Conservation (phyloP, 1,140 invertebrate genomes). For the Drosophila nasuta region DNA sequence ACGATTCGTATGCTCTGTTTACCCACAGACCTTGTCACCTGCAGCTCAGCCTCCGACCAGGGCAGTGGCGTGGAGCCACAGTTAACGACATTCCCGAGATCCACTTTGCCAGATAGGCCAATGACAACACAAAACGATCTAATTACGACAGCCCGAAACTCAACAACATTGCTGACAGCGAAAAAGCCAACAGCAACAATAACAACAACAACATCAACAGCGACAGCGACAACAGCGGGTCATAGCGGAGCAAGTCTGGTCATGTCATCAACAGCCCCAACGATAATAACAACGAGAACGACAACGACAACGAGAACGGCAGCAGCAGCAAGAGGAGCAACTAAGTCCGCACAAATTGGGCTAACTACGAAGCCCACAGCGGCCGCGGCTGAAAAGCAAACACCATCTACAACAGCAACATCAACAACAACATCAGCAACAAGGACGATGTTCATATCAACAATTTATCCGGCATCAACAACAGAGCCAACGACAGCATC, state of each 20-base stretch:
- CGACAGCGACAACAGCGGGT: constrained; percentile 38
- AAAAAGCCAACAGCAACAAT: constrained; percentile 50
- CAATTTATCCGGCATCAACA: constrained; percentile 66
- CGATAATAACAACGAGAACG: constrained; percentile 37
- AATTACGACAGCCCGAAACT: constrained; percentile 78
- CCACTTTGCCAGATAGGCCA: constrained; percentile 76
- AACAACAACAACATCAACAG: constrained; percentile 25
- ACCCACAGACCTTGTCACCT: constrained; percentile 69
- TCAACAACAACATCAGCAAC: constrained; percentile 24
- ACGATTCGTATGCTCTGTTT: constrained; percentile 34
- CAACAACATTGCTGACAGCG: constrained; percentile 60
- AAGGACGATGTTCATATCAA: constrained; percentile 68
- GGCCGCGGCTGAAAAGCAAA: constrained; percentile 34
- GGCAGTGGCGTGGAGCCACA: constrained; percentile 22
- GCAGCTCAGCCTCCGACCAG: constrained; percentile 39
- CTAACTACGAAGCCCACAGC: constrained; percentile 63
- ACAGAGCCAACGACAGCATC: constrained; percentile 16
- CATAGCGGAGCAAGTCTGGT: constrained; percentile 42
- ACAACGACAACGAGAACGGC: constrained; percentile 3
- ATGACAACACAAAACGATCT: constrained; percentile 83
- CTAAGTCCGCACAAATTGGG: constrained; percentile 74
- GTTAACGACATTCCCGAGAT: constrained; percentile 66
- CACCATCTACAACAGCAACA: constrained; percentile 30
- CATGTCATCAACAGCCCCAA: constrained; percentile 67
- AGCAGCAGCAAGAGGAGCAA: constrained; percentile 10